Conservation (phyloP, 2,888 invertebrate species). For the Erynnis tages region DNA sequence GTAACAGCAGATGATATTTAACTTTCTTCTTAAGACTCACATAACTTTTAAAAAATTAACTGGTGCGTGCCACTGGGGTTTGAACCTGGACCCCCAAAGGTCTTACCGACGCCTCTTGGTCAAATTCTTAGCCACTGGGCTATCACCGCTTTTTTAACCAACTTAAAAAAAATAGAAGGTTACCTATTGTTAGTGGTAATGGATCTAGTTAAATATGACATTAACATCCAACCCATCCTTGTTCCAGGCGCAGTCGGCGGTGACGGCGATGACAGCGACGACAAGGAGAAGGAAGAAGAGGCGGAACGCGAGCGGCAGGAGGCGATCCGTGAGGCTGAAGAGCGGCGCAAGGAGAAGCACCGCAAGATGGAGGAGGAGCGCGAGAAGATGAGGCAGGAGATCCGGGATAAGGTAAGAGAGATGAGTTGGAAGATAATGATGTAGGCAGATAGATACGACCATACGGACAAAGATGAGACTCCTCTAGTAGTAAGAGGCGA, state of each 20-base stretch:
- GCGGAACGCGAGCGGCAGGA: constrained; percentile 98
- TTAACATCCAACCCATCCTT: constrained; percentile 29
- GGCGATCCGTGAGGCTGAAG: constrained; percentile 98
- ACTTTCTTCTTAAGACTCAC: no score
- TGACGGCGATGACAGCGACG: constrained; percentile 94
- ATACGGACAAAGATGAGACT: constrained; percentile 99
- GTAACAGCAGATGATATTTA: no score
- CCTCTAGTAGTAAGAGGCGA: constrained; percentile 98
- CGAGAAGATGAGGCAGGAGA: constrained; percentile 99
- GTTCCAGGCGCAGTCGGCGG: constrained; percentile 92
- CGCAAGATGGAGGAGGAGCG: constrained; percentile 99
- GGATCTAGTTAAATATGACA: neutral
- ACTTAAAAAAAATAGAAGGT: neutral
- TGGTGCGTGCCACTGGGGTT: no score
- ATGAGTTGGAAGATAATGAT: no score
- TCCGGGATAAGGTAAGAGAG: constrained; percentile 96
- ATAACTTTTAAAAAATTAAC: no score
- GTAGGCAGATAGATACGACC: constrained; percentile 97
- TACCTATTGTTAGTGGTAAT: neutral
- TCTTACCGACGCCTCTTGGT: no score
- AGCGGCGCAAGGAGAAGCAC: constrained; percentile 99
- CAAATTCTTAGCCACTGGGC: no score
- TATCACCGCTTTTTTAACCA: neutral
- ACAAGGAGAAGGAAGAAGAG: constrained; percentile 99
- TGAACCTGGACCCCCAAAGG: no score